phyloP scores from a whole-genome alignment of 1,140 invertebrate species.

The Latrodectus geometricus region DNA sequence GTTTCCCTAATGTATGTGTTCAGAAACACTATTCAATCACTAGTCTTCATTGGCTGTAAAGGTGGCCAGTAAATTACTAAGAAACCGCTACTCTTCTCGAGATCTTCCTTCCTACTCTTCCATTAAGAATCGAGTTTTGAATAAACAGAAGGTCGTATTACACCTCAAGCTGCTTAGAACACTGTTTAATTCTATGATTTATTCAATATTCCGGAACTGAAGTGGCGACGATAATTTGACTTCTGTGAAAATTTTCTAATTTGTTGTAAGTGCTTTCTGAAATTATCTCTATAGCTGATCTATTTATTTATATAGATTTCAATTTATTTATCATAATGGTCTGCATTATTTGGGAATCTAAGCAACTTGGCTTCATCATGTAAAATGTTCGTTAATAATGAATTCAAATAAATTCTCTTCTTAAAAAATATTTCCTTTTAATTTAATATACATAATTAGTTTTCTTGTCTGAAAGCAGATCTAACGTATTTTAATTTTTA shows the following conservation, averaged over 20 bases:
- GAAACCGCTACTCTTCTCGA: not conserved
- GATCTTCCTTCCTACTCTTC: not conserved
- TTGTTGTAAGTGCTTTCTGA: not conserved
- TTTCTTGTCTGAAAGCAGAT: too few species aligned
- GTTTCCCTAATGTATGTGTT: constrained; percentile 42
- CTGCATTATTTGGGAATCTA: too few species aligned
- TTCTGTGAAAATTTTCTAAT: not conserved
- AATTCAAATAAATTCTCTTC: too few species aligned
- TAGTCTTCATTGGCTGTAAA: constrained; percentile 40
- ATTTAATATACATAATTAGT: too few species aligned
- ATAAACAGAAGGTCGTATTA: too few species aligned
- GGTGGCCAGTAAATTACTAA: constrained; percentile 29
- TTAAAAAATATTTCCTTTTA: too few species aligned
- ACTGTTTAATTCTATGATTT: constrained; percentile 3
- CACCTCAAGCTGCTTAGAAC: not conserved
- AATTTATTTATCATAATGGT: too few species aligned
- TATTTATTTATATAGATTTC: too few species aligned
- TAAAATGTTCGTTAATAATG: too few species aligned
- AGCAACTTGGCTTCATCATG: too few species aligned
- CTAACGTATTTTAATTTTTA: too few species aligned
- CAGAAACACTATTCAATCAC: constrained; percentile 54
- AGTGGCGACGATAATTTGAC: not conserved
- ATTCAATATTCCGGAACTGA: not conserved
- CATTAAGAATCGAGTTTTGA: constrained; percentile 1
- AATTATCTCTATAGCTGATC: too few species aligned